Evolutionary conservation across 1,140 invertebrate genomes (phyloP), one percentile per base, ranked within the genome.

Genomic region (Zaprionus taronus): DNA sequence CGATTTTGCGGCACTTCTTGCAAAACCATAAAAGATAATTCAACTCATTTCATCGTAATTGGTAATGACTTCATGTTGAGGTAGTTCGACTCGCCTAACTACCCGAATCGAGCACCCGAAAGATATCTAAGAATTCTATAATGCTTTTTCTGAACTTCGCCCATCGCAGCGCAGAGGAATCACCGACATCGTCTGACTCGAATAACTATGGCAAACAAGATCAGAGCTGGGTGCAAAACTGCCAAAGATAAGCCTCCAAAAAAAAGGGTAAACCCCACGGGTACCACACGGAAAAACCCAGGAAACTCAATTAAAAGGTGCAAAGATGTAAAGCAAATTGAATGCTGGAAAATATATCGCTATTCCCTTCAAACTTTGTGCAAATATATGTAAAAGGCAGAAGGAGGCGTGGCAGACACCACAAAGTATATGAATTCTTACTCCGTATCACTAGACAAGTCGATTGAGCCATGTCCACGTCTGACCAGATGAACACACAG

Each of bases 41-140:
- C 44, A 49, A 62, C 66, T 70, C 26, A 47, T 71, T 64, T 41
- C 28, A 41, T 38, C n/a, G 65, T 58, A 67, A 49, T 66, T 58
- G 31, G 49, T 83, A 85, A 85, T 85, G 81, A 83, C 64, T 75
- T 81, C 85, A 85, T 85, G 82, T 89, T 89, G 84, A 83, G 84
- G 84, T 89, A 89, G 84, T 81, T 90, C 81, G 15, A 14, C 17
- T 53, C 15, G 26, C 28, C 17, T 7, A 17, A 20, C 56, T 58
- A 31, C 26, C 53, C 53, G 6, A 56, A 1, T 5, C 14, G 24
- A 31, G 2, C 24, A 6, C 15, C 22, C 47, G 47, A 24, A 24
- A 49, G 38, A 17, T 67, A 67, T 49, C 26, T 67, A 1, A 62
- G 2, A 11, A 34, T 11, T 9, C 31, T 34, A 11, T 17, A 34